Conservation (phyloP, 2,113 vertebrate genomes). For the Pterocles burchelli region DNA sequence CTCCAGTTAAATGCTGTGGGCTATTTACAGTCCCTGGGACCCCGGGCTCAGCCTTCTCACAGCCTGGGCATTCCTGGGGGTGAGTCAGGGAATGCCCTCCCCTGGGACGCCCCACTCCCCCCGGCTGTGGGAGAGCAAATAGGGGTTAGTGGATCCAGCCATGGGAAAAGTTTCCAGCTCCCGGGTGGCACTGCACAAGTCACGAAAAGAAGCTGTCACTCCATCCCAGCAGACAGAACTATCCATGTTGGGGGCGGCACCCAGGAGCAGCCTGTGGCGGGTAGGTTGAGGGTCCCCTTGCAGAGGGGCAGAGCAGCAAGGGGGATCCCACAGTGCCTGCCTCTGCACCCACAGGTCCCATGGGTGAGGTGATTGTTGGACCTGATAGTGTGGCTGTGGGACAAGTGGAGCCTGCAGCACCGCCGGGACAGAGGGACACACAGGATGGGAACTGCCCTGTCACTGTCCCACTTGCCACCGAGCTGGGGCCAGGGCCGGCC, state of each 20-base stretch:
- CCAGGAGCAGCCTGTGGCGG: neutral
- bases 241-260: neutral
- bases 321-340: neutral
- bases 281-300: neutral
- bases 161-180: slow-evolving; percentile 34
- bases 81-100: slow-evolving; percentile 52
- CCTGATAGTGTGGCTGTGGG: slow-evolving; percentile 62
- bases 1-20: neutral
- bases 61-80: slow-evolving; percentile 2
- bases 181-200: neutral
- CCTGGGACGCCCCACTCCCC: neutral
- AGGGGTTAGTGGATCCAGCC: neutral
- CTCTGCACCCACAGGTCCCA: neutral
- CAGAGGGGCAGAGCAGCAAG: neutral
- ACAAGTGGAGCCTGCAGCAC: slow-evolving; percentile 36
- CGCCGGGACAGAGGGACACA: neutral
- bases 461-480: neutral
- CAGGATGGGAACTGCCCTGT: neutral
- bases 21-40: neutral
- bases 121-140: neutral
- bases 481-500: neutral
- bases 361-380: slow-evolving; percentile 75
- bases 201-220: neutral
- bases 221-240: neutral
- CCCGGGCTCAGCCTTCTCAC: slow-evolving; percentile 12